Conservation (phyloP, 2,113 vertebrate species). For the Archocentrus centrarchus region DNA sequence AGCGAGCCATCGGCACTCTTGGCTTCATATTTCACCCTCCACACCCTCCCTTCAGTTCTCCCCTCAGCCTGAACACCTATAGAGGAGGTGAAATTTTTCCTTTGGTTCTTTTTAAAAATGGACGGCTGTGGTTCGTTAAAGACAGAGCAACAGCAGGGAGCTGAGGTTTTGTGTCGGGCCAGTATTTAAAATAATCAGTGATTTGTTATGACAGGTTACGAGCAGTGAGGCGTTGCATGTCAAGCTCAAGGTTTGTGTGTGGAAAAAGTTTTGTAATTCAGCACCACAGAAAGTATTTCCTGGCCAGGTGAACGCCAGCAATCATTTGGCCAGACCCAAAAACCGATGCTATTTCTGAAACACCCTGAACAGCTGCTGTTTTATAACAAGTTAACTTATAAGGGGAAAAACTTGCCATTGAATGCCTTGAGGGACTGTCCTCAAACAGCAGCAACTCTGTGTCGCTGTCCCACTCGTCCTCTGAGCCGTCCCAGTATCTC, state of each 20-base stretch:
- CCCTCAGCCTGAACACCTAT: neutral
- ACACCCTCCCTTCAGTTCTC: neutral
- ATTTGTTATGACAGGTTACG: neutral
- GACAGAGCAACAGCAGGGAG: neutral
- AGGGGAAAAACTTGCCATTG: conserved; percentile 69
- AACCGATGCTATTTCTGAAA: neutral
- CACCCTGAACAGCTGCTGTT: neutral
- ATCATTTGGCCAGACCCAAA: neutral
- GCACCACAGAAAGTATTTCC: neutral
- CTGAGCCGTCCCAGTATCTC: conserved; percentile 70
- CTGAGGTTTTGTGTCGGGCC: neutral
- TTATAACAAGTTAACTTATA: neutral
- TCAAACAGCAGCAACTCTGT: conserved; percentile 63
- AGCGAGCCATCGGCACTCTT: neutral
- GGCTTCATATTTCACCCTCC: conserved; percentile 8
- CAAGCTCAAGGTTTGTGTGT: neutral
- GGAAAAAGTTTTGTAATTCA: conserved; percentile 1
- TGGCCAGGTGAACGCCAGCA: neutral
- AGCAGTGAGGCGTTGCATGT: neutral
- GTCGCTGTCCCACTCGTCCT: conserved; percentile 78
- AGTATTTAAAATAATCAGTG: neutral
- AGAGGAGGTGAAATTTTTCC: neutral
- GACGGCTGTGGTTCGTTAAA: neutral
- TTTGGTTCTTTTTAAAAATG: neutral
- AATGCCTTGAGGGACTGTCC: conserved; percentile 48